Evolutionary conservation across 2,888 invertebrate species (phyloP), one percentile per base, ranked within the genome.

Genomic region (Melanargia galathea): DNA sequence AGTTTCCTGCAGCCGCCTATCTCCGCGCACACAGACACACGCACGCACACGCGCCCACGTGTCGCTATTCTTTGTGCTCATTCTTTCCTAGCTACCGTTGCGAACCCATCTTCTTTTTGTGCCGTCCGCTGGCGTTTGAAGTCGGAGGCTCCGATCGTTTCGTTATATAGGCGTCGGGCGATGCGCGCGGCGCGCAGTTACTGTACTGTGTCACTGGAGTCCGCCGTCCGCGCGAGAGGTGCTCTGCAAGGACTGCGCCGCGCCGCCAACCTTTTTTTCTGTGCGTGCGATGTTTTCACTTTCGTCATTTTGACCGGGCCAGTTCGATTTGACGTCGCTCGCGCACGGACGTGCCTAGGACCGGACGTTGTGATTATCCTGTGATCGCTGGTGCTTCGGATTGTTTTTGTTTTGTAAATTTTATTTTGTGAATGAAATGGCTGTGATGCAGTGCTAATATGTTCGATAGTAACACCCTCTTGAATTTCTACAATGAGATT

Each of bases 1-100:
- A 86, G 91, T 91, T 92, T 92, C 92, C 92, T 92, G 92, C 90
- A 90, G 79, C 87, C 86, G 86, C 89, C 90, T 90, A 87, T 90
- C 90, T 89, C 88, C 85, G 84, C 82, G 82, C 89, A 87, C 89
- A 85, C 85, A 78, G 77, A 84, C 87, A 83, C 73, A 76, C 87
- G 83, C 85, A 87, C 89, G 83, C 88, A 86, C 87, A 84, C 87
- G 80, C 84, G 82, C 83, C 82, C 87, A 85, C 87, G 87, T 87
- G 87, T 85, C 79, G 79, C 78, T 81, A 81, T 84, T 87, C 90
- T 89, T 88, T 88, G 88, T 89, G 84, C 82, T 86, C 78, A 84
- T 86, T 87, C 84, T 87, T 87, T 86, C 81, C 84, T 87, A 89
- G 87, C 87, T 86, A 87, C 87, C 84, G 87, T 86, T 83, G 82